These are phyloP conservation scores for Synanthedon formicaeformis DNA, from an alignment of 2,888 invertebrate species.

Conservation along the genomic window DNA sequence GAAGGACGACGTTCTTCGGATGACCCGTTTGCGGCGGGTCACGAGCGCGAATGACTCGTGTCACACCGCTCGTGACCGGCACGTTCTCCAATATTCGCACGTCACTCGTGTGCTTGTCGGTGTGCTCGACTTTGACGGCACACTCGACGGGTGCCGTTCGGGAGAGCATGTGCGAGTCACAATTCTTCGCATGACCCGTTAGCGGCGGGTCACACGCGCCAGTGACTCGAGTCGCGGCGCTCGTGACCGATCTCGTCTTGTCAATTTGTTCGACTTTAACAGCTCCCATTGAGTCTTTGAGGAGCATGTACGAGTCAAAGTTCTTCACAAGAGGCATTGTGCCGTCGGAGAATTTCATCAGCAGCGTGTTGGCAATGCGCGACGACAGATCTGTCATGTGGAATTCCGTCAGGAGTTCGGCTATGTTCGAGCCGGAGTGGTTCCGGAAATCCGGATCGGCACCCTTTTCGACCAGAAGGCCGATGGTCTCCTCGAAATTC, in stretches of 20 bases:
- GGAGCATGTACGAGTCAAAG: constrained; percentile 22
- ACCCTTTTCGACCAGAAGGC: constrained; percentile 39
- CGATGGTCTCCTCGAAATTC: constrained; percentile 43
- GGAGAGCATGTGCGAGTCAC: constrained; percentile 15
- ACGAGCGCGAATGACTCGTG: fast-evolving
- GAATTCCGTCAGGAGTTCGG: constrained; percentile 50
- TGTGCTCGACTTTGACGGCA: background rate
- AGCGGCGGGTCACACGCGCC: too few relatives aligned
- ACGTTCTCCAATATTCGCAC: background rate
- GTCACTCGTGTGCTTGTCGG: background rate
- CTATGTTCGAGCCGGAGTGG: constrained; percentile 48
- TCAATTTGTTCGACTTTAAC: background rate
- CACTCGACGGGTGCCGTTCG: constrained; percentile 31
- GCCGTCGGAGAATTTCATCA: constrained; percentile 13
- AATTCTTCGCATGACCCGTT: constrained; percentile 4
- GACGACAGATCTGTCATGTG: constrained; percentile 30
- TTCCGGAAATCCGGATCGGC: constrained; percentile 57
- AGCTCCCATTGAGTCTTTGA: constrained; percentile 15
- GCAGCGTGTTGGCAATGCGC: constrained; percentile 26
- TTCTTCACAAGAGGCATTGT: constrained; percentile 5
- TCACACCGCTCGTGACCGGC: background rate
- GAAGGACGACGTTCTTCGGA: too few relatives aligned
- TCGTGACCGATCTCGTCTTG: background rate
- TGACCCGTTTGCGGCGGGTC: background rate
- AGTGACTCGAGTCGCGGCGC: background rate